A percentile compares a stretch with the other conserved stretches of the same genome.
phyloP scores from a whole-genome alignment of 2,888 invertebrate genomes.

The Tachina lurida region DNA sequence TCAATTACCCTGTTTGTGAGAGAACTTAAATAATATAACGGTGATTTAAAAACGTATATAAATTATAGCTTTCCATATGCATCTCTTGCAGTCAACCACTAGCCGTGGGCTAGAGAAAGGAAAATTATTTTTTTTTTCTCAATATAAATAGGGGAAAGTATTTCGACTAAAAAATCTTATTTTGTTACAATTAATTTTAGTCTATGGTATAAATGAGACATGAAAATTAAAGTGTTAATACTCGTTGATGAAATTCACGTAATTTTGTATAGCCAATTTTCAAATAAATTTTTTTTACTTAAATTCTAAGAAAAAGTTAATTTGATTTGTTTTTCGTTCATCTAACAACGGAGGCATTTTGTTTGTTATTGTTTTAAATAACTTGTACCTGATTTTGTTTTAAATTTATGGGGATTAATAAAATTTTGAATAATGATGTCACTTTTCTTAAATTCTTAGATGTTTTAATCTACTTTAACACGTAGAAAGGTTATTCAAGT shows the following conservation, averaged over 20 bases:
- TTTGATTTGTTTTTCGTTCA: slow-evolving; percentile 31
- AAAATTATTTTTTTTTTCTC: slow-evolving; percentile 25
- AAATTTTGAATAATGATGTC: slow-evolving; percentile 64
- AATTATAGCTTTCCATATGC: not conserved
- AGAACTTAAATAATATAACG: not conserved
- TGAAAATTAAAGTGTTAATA: slow-evolving; percentile 17
- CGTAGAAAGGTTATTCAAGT: slow-evolving; percentile 64
- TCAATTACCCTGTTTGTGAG: not conserved
- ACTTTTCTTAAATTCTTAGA: slow-evolving; percentile 22
- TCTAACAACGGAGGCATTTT: slow-evolving; percentile 78
- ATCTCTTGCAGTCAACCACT: not conserved
- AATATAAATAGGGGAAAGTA: not conserved
- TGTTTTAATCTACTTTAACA: slow-evolving; percentile 53
- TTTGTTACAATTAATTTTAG: not conserved
- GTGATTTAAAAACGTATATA: not conserved
- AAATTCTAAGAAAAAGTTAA: slow-evolving; percentile 40
- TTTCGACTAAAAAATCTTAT: not conserved
- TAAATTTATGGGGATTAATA: slow-evolving; percentile 53
- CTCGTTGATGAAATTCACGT: slow-evolving; percentile 27
- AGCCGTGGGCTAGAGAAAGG: not conserved
- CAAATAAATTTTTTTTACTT: slow-evolving; percentile 48
- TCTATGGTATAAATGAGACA: slow-evolving; percentile 1
- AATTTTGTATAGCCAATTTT: slow-evolving; percentile 55
- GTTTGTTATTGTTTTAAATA: slow-evolving; percentile 32
- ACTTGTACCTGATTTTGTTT: slow-evolving; percentile 33